phyloP scores from a whole-genome alignment of 2,113 vertebrate genomes.

The Podilymbus podiceps region DNA sequence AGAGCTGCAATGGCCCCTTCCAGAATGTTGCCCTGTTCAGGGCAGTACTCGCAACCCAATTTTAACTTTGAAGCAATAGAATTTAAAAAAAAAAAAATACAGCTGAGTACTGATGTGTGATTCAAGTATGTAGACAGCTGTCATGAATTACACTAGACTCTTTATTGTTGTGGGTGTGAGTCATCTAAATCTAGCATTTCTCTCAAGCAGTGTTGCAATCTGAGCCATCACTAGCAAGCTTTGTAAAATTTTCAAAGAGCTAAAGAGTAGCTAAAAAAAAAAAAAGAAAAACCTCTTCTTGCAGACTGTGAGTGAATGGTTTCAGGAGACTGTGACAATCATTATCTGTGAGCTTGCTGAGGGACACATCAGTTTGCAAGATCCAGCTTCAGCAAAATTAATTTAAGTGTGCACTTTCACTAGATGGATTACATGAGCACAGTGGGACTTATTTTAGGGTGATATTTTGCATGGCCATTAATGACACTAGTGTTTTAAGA shows the following conservation, averaged over 20 bases:
- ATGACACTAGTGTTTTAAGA: background rate
- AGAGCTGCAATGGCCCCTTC: background rate
- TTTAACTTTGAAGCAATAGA: conserved; percentile 31
- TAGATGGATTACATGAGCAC: background rate
- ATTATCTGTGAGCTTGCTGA: background rate
- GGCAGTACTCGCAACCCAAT: background rate
- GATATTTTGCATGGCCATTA: background rate
- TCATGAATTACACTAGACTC: conserved; percentile 24
- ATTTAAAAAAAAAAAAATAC: background rate
- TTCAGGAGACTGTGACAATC: background rate
- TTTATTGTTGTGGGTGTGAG: conserved; percentile 33
- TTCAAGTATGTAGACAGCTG: conserved; percentile 33
- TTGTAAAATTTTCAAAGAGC: background rate
- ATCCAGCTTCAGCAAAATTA: background rate
- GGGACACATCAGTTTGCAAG: background rate
- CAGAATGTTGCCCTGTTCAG: background rate
- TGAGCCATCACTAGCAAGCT: background rate
- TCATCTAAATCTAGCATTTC: conserved; percentile 28
- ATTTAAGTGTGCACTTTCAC: background rate
- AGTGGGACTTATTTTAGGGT: background rate
- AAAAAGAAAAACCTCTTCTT: background rate
- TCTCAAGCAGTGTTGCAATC: background rate
- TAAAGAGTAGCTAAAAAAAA: background rate
- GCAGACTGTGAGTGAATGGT: background rate
- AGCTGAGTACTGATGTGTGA: background rate